Percentiles rank a stretch among this genome's conserved stretches.
Conservation (phyloP, 2,113 vertebrate species). For the Alethe castanea region DNA sequence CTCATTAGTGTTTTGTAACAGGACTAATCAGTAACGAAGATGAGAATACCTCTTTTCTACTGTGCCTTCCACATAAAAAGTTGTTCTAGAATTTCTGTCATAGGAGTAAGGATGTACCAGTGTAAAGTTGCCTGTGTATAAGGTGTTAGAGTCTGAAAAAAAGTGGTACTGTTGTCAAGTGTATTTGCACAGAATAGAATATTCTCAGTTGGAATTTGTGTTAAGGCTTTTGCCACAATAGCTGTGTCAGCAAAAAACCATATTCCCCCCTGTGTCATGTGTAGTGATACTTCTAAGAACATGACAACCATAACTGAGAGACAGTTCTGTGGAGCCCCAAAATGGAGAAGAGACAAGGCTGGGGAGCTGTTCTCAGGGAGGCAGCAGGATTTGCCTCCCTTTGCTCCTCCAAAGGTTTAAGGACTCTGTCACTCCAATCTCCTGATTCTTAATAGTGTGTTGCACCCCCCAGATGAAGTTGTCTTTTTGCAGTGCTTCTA, state of each 20-base stretch:
- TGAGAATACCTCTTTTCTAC: neutral
- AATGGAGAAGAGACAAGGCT: neutral
- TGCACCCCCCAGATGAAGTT: neutral
- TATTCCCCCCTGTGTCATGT: neutral
- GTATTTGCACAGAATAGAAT: neutral
- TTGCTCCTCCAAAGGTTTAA: neutral
- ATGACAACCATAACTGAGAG: neutral
- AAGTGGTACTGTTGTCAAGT: rapidly evolving
- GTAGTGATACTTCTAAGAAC: neutral
- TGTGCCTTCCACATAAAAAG: neutral
- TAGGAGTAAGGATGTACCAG: neutral
- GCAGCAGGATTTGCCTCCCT: rapidly evolving
- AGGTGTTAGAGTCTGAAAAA: neutral
- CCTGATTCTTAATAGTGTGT: neutral
- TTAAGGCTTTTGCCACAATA: neutral
- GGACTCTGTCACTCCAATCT: neutral
- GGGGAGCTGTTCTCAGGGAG: neutral
- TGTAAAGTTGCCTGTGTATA: neutral
- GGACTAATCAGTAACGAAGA: neutral
- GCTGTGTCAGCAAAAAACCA: neutral
- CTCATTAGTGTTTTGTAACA: neutral
- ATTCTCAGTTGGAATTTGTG: neutral
- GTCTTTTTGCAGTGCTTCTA: neutral
- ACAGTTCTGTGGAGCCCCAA: neutral
- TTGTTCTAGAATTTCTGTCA: neutral